Evolutionary conservation across 2,797 vertebrate genomes (phyloP).

Genomic region (Sphaeramia orbicularis): DNA sequence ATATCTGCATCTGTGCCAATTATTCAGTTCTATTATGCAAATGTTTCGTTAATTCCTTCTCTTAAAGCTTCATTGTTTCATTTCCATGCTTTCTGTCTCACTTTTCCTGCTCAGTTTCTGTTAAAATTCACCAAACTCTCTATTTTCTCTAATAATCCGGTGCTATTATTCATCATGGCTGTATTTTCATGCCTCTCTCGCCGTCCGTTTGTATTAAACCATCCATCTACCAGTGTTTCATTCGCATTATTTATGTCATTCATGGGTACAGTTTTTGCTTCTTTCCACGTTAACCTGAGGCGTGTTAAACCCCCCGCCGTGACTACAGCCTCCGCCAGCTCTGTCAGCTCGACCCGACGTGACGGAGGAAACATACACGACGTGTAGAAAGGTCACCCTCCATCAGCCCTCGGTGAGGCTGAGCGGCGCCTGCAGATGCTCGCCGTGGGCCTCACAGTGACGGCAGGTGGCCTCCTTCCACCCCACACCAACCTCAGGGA

Average conservation of each 20-base stretch:
- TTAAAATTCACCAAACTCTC: not conserved
- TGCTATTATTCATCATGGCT: not conserved
- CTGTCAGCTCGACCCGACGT: conserved; percentile 24
- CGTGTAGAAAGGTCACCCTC: conserved; percentile 62
- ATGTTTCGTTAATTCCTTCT: too few relatives aligned
- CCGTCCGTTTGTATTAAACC: not conserved
- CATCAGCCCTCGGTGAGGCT: conserved; percentile 45
- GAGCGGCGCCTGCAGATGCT: conserved; percentile 28
- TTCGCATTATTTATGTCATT: not conserved
- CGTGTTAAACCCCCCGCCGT: conserved; percentile 19
- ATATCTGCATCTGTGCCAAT: too few relatives aligned
- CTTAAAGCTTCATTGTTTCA: not conserved
- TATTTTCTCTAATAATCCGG: not conserved
- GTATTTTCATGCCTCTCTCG: not conserved
- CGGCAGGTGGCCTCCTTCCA: conserved; percentile 47
- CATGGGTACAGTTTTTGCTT: not conserved
- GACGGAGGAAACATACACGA: conserved; percentile 14
- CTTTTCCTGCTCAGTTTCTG: too few relatives aligned
- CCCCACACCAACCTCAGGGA: conserved; percentile 12
- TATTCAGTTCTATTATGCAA: too few relatives aligned
- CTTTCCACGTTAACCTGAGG: not conserved
- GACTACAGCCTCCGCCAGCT: conserved; percentile 28
- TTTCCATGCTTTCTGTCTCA: not conserved
- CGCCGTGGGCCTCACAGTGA: conserved; percentile 26
- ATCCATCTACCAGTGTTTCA: not conserved